These are phyloP conservation scores for Loxodonta africana DNA, from an alignment of 2,113 vertebrate genomes.

Conservation along the genomic window DNA sequence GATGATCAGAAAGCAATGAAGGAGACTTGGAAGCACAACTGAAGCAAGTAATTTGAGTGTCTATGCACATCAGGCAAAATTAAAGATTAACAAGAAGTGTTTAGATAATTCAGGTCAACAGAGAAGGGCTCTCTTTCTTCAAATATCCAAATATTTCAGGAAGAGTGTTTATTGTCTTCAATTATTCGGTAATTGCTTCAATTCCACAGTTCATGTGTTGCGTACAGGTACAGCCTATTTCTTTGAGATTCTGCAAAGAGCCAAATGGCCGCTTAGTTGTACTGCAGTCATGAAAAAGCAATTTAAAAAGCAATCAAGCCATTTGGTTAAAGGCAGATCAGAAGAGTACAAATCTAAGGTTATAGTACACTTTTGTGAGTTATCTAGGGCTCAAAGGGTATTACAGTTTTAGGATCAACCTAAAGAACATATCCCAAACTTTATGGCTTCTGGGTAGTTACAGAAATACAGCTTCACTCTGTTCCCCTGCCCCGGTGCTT, in stretches of 20 bases:
- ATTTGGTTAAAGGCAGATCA: slow-evolving; percentile 75
- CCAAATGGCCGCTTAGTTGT: slow-evolving; percentile 53
- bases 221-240: slow-evolving; percentile 22
- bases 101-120: slow-evolving; percentile 8
- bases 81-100: background rate
- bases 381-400: background rate
- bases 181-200: background rate
- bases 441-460: slow-evolving; percentile 57
- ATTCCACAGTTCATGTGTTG: background rate
- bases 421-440: slow-evolving; percentile 40
- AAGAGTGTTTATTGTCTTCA: background rate
- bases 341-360: slow-evolving; percentile 67
- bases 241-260: slow-evolving; percentile 44
- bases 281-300: slow-evolving; percentile 56
- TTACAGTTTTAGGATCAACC: slow-evolving; percentile 44
- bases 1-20: background rate
- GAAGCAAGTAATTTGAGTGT: background rate
- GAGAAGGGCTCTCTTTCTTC: background rate
- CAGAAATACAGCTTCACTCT: background rate
- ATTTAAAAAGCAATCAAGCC: slow-evolving; percentile 75
- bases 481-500: background rate
- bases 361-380: slow-evolving; percentile 52
- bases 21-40: background rate
- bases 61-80: slow-evolving; percentile 10
- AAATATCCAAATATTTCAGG: background rate